Evolutionary conservation across 2,113 vertebrate species (phyloP), one percentile per base, ranked within the genome.

Genomic region (Columbina picui): DNA sequence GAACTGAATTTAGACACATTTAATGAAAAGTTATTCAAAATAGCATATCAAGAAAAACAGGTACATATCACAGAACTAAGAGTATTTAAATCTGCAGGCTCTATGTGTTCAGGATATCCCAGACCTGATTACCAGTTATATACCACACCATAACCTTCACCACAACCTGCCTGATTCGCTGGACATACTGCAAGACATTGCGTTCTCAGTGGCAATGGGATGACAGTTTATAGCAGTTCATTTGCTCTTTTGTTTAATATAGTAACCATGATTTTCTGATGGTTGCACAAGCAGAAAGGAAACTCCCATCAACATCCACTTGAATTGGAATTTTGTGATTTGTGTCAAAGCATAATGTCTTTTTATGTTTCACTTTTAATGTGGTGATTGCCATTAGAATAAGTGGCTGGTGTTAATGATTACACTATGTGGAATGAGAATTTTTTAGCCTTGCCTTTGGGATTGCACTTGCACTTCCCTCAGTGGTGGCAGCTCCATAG

Each of bases 261-360:
- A 63, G 38, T 30, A 57, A 11, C 47, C 10, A 7, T 13, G 12
- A 26, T 39, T 71, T 90, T 61, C 70, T 38, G 4, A 65, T 56
- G n/a, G 49, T 36, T 43, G 2, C 12, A 15, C 30, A 75, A 49
- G 18, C 11, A 13, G 43, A 65, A 38, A 55, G 32, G 34, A 49
- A 77, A 56, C 34, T 76, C 29, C 25, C 43, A 41, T 68, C 55
- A 83, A 20, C 53, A 84, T 91, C 20, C 23, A 30, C 86, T 92
- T 93, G 16, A 5, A 83, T 89, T 73, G 81, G 47, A 74, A 49
- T 95, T 73, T 50, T 64, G 43, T 70, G 38, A 83, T 94, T 93
- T 87, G 39, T 50, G 36, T 53, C 76, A 75, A 93, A 78, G 19
- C 55, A 63, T 85, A 70, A 80, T 15, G 4, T 56, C 32, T 25